Percentiles rank a stretch among this genome's conserved stretches.
Evolutionary conservation across 1,140 invertebrate species (phyloP).

Genomic region (Linepithema humile): DNA sequence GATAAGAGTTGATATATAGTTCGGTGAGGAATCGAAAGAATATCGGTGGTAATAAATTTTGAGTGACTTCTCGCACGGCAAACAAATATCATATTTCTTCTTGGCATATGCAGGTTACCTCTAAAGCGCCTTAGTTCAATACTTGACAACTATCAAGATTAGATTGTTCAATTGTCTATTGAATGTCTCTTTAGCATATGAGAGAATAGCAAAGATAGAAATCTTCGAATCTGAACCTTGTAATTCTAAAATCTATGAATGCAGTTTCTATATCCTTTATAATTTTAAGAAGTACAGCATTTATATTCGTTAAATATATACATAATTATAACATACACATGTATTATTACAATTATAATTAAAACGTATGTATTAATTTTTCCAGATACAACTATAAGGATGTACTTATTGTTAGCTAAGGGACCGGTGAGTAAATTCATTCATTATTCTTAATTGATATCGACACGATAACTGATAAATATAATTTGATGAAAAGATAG

Average conservation of each 20-base stretch:
- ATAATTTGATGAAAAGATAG: too few species aligned
- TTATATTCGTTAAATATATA: not conserved
- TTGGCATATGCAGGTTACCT: slow-evolving; percentile 8
- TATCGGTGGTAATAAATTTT: slow-evolving; percentile 32
- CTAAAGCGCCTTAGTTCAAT: not conserved
- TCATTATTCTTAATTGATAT: too few species aligned
- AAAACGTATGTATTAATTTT: too few species aligned
- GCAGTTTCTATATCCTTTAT: not conserved
- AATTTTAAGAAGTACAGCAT: not conserved
- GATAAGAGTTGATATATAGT: slow-evolving; percentile 47
- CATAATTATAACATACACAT: not conserved
- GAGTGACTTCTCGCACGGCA: slow-evolving; percentile 25
- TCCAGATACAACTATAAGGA: too few species aligned
- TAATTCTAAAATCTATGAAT: not conserved
- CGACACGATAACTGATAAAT: too few species aligned
- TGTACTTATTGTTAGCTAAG: too few species aligned
- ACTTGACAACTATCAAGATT: slow-evolving; percentile 25
- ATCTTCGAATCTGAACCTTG: not conserved
- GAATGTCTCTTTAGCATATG: not conserved
- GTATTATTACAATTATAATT: too few species aligned
- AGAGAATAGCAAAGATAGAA: slow-evolving; percentile 1
- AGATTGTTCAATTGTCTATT: slow-evolving; percentile 34
- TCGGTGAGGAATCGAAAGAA: slow-evolving; percentile 33
- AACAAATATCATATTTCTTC: slow-evolving; percentile 52
- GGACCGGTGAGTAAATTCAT: too few species aligned